Percentiles rank a stretch among this genome's conserved stretches.
Conservation (phyloP, 2,888 invertebrate species). For the Scaptomyza cyrtandrae region DNA sequence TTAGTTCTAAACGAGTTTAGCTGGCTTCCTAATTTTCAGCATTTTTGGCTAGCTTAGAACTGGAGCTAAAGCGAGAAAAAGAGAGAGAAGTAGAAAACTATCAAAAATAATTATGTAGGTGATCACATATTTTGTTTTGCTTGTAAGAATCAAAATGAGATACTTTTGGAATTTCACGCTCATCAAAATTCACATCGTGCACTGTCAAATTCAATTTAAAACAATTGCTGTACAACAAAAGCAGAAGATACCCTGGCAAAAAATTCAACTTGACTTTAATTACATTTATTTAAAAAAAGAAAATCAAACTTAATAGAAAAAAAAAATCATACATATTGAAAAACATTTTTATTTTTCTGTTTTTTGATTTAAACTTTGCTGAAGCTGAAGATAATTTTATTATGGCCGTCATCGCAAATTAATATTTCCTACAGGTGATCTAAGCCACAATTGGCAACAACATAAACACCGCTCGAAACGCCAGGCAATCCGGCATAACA, state of each 20-base stretch:
- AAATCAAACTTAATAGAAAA: too few species aligned
- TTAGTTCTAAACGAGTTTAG: slow-evolving; percentile 34
- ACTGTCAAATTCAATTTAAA: slow-evolving; percentile 41
- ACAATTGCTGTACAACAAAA: too few species aligned
- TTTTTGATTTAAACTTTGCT: too few species aligned
- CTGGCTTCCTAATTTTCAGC: slow-evolving; percentile 38
- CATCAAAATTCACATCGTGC: slow-evolving; percentile 55
- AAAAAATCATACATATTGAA: too few species aligned
- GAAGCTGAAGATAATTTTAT: not conserved
- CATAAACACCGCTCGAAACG: slow-evolving; percentile 33
- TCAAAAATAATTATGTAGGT: slow-evolving; percentile 9
- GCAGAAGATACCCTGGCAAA: slow-evolving; percentile 1
- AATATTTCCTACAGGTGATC: slow-evolving; percentile 16
- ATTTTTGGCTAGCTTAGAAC: slow-evolving; percentile 19
- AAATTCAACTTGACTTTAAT: too few species aligned
- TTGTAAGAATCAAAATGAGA: slow-evolving; percentile 6
- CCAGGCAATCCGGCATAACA: slow-evolving; percentile 59
- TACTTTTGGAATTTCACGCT: slow-evolving; percentile 36
- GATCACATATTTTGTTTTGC: slow-evolving; percentile 8
- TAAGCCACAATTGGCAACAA: slow-evolving; percentile 23
- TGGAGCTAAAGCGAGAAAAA: slow-evolving; percentile 6
- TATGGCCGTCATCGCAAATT: not conserved
- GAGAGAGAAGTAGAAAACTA: slow-evolving; percentile 1
- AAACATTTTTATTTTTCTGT: too few species aligned
- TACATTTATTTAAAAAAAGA: too few species aligned